Base-by-base conservation (phyloP, 92 coral and sea anemone genomes). In the Porites divaricata region DNA sequence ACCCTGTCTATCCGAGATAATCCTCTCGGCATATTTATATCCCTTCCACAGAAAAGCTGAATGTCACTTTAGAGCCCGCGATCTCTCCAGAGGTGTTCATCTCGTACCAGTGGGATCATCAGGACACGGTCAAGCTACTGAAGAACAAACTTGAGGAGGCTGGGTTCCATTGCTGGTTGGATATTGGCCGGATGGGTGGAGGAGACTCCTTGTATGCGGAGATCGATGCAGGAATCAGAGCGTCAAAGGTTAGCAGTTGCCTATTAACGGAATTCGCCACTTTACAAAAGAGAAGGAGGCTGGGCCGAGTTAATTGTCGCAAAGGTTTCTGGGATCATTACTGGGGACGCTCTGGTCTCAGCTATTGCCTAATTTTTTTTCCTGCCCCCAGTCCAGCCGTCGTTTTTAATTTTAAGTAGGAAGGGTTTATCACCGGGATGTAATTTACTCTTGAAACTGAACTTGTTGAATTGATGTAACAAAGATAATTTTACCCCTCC, bases 151-250 rank as follows among this genome's bases (percentile, higher is more conserved):
- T 91, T n/a, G 95, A 91, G 64, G 80, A 86, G 17, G 79, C 74
- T 9, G 92, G 89, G 54, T 61, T 88, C 14, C 74, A 77, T 25
- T 91, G 95, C 63, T 91, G 95, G 95, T 88, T 91, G 92, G 95
- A 91, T 28, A 91, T 89, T 66, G 82, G 86, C 2, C 75, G 70
- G 72, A 89, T 85, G 92, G 92, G 89, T 19, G 92, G 95, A 14
- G 92, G 95, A 2, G 95, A 91, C 72, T 85, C 89, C 0, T 74
- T 91, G 65, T 77, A 85, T 61, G 72, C 83, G 22, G 83, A 91
- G 78, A 91, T 91, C 35, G 95, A 91, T 62, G 83, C 86, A 17
- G 95, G 95, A 21, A 81, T 91, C 66, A 74, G 95, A 62, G 95
- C 77, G 23, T 74, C 76, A 67, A 89, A 84, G 92, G 95, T 91